Evolutionary conservation across 1,140 invertebrate species (phyloP).

Genomic region (Drosophila repletoides): DNA sequence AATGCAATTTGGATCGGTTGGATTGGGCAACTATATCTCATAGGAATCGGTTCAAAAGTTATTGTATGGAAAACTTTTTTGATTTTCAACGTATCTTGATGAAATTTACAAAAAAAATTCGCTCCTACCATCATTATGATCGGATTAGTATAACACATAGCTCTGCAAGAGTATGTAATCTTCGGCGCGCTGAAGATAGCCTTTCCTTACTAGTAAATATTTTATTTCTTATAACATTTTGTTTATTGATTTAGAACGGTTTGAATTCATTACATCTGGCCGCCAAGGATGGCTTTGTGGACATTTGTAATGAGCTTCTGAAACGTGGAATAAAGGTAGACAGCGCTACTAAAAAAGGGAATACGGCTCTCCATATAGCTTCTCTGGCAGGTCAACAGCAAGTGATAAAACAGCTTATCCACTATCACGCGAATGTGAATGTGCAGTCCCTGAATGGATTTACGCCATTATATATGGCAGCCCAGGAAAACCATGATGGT

Average conservation of each 20-base stretch:
- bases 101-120: no score
- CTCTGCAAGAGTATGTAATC: neutral
- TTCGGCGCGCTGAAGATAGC: no score
- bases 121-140: no score
- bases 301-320: constrained; percentile 96
- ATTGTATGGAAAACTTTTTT: no score
- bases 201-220: neutral
- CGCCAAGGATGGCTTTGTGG: constrained; percentile 98
- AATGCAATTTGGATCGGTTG: no score
- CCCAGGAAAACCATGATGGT: constrained; percentile 98
- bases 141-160: no score
- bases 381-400: constrained; percentile 98
- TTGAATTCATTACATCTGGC: constrained; percentile 98
- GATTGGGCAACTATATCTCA: no score
- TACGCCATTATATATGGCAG: constrained; percentile 99
- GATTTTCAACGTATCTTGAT: no score
- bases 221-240: neutral
- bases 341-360: constrained; percentile 99
- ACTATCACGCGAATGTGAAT: constrained; percentile 96
- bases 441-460: constrained; percentile 98
- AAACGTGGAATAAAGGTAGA: constrained; percentile 96
- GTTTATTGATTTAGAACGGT: constrained; percentile 90
- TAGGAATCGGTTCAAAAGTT: no score
- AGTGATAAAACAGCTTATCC: constrained; percentile 94
- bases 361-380: constrained; percentile 99